Evolutionary conservation across 2,888 invertebrate genomes (phyloP).

Genomic region (Chesias legatella): DNA sequence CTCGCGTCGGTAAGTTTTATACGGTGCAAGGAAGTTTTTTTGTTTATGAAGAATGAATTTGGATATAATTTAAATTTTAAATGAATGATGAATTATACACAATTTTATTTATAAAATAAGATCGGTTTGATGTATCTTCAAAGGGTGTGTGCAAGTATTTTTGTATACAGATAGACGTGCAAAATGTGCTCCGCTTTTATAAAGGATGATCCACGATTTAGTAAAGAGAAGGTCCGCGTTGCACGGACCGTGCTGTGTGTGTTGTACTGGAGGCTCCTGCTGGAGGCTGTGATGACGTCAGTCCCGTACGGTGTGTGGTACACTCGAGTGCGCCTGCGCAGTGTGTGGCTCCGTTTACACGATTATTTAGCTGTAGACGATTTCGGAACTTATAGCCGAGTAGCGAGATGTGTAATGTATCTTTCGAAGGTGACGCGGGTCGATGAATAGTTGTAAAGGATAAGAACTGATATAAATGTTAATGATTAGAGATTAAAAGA

Average conservation of each 20-base stretch:
- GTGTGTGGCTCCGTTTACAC: slow-evolving; percentile 9
- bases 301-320: no score
- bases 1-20: slow-evolving; percentile 11
- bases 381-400: slow-evolving; percentile 5
- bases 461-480: slow-evolving; percentile 28
- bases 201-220: no score
- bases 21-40: slow-evolving; percentile 9
- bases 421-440: slow-evolving; percentile 6
- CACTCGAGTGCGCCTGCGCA: slow-evolving; percentile 20
- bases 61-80: slow-evolving; percentile 9
- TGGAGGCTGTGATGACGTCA: no score
- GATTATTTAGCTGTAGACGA: slow-evolving; percentile 11
- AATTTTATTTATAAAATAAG: no score
- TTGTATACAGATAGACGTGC: slow-evolving; percentile 1
- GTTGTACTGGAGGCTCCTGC: no score
- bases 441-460: slow-evolving; percentile 19
- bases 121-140: background rate
- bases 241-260: no score
- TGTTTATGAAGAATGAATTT: slow-evolving; percentile 13
- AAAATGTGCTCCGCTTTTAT: no score
- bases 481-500: slow-evolving; percentile 22
- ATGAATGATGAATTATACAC: no score
- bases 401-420: background rate
- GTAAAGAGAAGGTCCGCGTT: no score
- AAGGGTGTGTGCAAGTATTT: slow-evolving; percentile 9